phyloP scores from a whole-genome alignment of 2,797 vertebrate species.

The Fundulus diaphanus region DNA sequence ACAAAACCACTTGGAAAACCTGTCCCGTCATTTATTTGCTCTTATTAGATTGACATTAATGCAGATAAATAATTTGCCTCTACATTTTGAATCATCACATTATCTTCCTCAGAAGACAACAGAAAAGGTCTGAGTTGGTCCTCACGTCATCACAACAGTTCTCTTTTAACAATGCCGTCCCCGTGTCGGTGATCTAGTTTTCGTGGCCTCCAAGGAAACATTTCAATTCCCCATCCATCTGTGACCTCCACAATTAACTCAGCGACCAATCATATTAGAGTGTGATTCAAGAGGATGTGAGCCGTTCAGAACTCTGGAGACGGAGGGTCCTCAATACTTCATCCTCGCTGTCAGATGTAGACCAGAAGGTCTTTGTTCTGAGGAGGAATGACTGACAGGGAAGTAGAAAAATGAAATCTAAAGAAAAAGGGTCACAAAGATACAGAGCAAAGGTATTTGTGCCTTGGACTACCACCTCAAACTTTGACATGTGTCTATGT shows the following conservation, averaged over 20 bases:
- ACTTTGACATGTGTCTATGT: background rate
- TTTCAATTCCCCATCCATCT: slow-evolving; percentile 66
- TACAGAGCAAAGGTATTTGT: background rate
- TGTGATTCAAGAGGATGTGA: slow-evolving; percentile 62
- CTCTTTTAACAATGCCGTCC: slow-evolving; percentile 63
- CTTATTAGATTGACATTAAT: background rate
- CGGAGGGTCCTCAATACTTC: slow-evolving; percentile 72
- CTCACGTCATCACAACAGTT: slow-evolving; percentile 47
- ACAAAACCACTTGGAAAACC: background rate
- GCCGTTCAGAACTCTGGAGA: slow-evolving; percentile 69
- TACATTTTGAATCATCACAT: slow-evolving; percentile 11
- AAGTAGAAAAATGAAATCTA: background rate
- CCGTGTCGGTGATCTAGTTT: slow-evolving; percentile 74
- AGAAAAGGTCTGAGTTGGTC: slow-evolving; percentile 36
- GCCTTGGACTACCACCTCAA: background rate
- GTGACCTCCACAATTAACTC: slow-evolving; percentile 75
- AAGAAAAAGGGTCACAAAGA: background rate
- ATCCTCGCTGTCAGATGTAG: slow-evolving; percentile 55
- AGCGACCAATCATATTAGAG: slow-evolving; percentile 70
- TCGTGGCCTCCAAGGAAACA: slow-evolving; percentile 65
- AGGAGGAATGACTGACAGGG: slow-evolving; percentile 29
- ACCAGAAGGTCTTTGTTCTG: slow-evolving; percentile 38
- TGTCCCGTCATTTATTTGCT: background rate
- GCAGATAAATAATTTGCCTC: background rate
- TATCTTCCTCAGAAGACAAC: slow-evolving; percentile 27